phyloP scores from a whole-genome alignment of 2,888 invertebrate species.

The Caenorhabditis wallacei region DNA sequence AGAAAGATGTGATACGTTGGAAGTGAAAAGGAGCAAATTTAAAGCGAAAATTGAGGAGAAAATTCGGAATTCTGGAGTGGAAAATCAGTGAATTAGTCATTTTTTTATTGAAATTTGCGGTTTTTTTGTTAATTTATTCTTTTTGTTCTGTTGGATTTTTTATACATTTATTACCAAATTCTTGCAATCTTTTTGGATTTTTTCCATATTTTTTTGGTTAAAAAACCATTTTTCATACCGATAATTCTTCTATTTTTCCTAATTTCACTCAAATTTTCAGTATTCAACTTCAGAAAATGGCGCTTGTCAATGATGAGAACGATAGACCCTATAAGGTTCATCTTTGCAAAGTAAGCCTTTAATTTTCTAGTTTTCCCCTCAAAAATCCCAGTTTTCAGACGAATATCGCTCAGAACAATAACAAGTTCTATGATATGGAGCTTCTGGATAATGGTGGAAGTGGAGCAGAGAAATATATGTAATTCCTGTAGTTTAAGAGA shows the following conservation, averaged over 20 bases:
- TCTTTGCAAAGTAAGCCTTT: conserved; percentile 39
- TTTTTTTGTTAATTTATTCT: not conserved
- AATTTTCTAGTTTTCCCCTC: not conserved
- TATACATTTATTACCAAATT: too few relatives aligned
- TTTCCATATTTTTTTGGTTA: not conserved
- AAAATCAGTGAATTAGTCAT: not conserved
- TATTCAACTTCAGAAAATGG: conserved; percentile 4
- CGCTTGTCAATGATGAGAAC: conserved; percentile 50
- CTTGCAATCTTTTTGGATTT: not conserved
- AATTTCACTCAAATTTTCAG: not conserved
- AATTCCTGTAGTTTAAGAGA: too few relatives aligned
- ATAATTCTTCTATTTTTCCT: too few relatives aligned
- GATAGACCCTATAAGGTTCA: conserved; percentile 55
- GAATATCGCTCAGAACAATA: conserved; percentile 59
- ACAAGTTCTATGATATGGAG: conserved; percentile 68
- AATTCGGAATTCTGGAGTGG: not conserved
- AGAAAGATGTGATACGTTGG: conserved; percentile 75
- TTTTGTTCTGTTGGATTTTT: too few relatives aligned
- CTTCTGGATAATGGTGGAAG: conserved; percentile 25
- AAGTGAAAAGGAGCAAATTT: conserved; percentile 71
- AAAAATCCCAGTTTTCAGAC: conserved; percentile 18
- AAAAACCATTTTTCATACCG: not conserved
- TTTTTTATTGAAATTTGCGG: conserved; percentile 26
- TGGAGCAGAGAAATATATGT: conserved; percentile 33
- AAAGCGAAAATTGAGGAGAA: conserved; percentile 34